Base-by-base conservation (phyloP, 2,797 vertebrate genomes). In the Pyrocephalus nanus region DNA sequence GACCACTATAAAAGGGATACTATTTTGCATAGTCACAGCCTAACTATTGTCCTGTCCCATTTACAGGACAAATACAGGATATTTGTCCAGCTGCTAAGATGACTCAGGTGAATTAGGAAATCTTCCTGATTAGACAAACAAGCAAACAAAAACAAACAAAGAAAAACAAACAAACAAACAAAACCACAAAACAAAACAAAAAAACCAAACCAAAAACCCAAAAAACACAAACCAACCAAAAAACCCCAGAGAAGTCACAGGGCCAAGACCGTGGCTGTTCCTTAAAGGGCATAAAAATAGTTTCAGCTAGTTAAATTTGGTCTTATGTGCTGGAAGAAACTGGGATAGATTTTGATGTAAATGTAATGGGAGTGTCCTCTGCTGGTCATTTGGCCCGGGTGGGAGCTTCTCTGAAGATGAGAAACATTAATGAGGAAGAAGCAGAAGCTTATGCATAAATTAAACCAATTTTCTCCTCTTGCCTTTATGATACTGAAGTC, bases 201-300 rank as follows among this genome's bases (percentile, higher is more conserved):
- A 38, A 38, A 38, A 38, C 36, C n/a, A n/a, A 0, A 7, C 17
- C 4, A 72, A 29, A n/a, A n/a, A n/a, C n/a, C 9, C 29, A 62
- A 27, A 34, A 36, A 20, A 20, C 12, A n/a, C n/a, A 8, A 0
- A 7, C 17, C 4, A 72, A 29, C 9, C 29, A 62, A 27, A 34
- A 36, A 20, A 20, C 12, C 7, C 4, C 17, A 14, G 20, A 45
- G 40, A 60, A 2, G 9, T n/a, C 20, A 70, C 4, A n/a, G n/a
- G 48, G 5, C 26, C 40, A 87, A 66, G 55, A 86, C 16, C 12
- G 54, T 11, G 45, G 5, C 14, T 64, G 2, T 65, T 74, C 65
- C 38, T 83, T 73, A 84, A 75, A 61, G 53, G 38, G 17, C 18
- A 36, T 60, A 57, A 83, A 84, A 80, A 32, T 51, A 60, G 5